phyloP scores from a whole-genome alignment of 2,888 invertebrate species.

The Eubasilissa splendida region DNA sequence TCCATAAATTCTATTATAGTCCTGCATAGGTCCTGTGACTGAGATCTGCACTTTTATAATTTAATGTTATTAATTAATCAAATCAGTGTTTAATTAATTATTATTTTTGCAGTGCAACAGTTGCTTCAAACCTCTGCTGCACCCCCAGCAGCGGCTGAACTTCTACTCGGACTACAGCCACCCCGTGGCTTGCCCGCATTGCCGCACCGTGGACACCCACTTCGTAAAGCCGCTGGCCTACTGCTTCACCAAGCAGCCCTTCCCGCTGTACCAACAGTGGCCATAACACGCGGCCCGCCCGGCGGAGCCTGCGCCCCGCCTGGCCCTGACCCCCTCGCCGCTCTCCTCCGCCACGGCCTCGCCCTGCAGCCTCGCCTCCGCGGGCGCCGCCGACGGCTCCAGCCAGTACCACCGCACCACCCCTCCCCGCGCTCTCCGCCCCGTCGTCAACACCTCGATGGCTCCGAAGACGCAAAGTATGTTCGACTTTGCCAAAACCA shows the following conservation, averaged over 20 bases:
- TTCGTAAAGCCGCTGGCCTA: constrained; percentile 92
- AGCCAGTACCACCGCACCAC: constrained; percentile 40
- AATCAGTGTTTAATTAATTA: not conserved
- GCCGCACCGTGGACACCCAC: constrained; percentile 92
- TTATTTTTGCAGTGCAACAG: constrained; percentile 85
- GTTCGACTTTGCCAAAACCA: constrained; percentile 61
- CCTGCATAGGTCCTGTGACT: not conserved
- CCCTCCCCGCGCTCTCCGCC: constrained; percentile 59
- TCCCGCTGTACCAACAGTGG: constrained; percentile 82
- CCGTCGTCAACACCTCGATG: constrained; percentile 73
- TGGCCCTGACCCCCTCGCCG: constrained; percentile 65
- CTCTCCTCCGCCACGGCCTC: constrained; percentile 47
- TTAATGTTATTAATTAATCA: not conserved
- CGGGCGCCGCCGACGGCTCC: constrained; percentile 29
- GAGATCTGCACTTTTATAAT: not conserved
- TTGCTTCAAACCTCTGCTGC: constrained; percentile 90
- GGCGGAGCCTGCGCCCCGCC: constrained; percentile 70
- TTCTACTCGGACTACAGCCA: constrained; percentile 97
- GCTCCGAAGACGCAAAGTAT: constrained; percentile 60
- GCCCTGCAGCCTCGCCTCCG: constrained; percentile 42
- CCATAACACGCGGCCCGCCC: constrained; percentile 89
- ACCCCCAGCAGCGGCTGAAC: constrained; percentile 89
- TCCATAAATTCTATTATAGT: too few relatives aligned
- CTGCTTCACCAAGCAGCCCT: constrained; percentile 85
- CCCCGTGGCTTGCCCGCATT: constrained; percentile 92